A percentile compares a stretch with the other conserved stretches of the same genome.
phyloP scores from a whole-genome alignment of 2,888 invertebrate species.

The Nymphalis urticae region DNA sequence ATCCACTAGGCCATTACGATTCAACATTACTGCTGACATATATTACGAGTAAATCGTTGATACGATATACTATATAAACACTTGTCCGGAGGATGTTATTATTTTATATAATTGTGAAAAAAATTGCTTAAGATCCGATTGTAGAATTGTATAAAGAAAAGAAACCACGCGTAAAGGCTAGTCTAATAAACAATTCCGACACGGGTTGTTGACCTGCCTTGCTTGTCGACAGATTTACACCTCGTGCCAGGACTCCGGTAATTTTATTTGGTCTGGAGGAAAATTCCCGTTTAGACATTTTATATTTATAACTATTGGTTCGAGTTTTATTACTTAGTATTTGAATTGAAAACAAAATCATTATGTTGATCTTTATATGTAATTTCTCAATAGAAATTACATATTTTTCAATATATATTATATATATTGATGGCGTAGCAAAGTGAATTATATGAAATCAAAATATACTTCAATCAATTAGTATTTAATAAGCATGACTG shows the following conservation, averaged over 20 bases:
- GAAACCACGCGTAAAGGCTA: neutral
- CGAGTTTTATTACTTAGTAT: neutral
- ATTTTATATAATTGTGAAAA: neutral
- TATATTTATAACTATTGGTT: conserved; percentile 10
- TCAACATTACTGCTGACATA: too few relatives aligned
- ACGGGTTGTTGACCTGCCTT: conserved; percentile 8
- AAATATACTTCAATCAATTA: too few relatives aligned
- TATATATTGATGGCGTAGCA: too few relatives aligned
- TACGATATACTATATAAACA: too few relatives aligned
- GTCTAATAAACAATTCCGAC: neutral
- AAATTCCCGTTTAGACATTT: conserved; percentile 3
- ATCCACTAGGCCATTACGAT: too few relatives aligned
- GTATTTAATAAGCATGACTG: too few relatives aligned
- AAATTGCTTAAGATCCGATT: neutral
- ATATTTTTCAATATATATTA: too few relatives aligned
- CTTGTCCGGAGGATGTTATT: too few relatives aligned
- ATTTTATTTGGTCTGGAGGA: conserved; percentile 10
- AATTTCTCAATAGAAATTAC: too few relatives aligned
- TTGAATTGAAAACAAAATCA: neutral
- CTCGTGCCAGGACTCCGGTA: conserved; percentile 4
- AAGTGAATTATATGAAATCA: too few relatives aligned
- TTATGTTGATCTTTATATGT: too few relatives aligned
- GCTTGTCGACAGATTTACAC: conserved; percentile 11
- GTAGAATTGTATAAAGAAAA: neutral
- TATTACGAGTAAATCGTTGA: too few relatives aligned